Evolutionary conservation across 2,113 vertebrate genomes (phyloP).

Genomic region (Eudorcas thomsonii): DNA sequence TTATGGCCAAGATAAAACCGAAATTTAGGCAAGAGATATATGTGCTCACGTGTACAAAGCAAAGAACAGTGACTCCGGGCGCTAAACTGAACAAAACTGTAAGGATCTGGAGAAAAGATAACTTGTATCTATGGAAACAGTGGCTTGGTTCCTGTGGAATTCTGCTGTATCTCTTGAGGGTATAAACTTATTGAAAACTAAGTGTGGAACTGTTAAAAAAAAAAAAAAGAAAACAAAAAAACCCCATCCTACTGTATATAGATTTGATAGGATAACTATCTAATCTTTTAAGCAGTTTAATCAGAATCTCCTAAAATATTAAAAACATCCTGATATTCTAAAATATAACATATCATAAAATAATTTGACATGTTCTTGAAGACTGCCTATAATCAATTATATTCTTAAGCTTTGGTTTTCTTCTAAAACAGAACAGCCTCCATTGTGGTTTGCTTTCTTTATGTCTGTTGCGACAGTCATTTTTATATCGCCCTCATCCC

Average conservation of each 20-base stretch:
- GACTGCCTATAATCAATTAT: neutral
- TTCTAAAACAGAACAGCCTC: neutral
- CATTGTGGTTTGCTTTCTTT: neutral
- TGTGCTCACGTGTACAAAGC: neutral
- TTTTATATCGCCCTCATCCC: neutral
- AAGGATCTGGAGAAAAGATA: neutral
- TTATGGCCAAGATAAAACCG: neutral
- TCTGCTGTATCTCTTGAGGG: neutral
- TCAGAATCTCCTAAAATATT: neutral
- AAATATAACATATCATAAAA: neutral
- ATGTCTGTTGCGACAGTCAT: neutral
- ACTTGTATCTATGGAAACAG: neutral
- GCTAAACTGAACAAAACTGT: neutral
- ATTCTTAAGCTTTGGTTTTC: neutral
- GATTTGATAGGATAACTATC: neutral
- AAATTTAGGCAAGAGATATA: neutral
- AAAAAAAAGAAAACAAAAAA: neutral
- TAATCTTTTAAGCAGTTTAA: conserved; percentile 40
- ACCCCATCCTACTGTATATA: neutral
- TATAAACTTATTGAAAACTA: neutral
- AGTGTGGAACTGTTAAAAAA: neutral
- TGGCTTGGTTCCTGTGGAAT: neutral
- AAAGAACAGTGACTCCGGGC: neutral
- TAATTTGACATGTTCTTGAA: neutral
- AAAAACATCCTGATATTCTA: neutral